Conservation (phyloP, 2,797 vertebrate species). For the Bufotes viridis region DNA sequence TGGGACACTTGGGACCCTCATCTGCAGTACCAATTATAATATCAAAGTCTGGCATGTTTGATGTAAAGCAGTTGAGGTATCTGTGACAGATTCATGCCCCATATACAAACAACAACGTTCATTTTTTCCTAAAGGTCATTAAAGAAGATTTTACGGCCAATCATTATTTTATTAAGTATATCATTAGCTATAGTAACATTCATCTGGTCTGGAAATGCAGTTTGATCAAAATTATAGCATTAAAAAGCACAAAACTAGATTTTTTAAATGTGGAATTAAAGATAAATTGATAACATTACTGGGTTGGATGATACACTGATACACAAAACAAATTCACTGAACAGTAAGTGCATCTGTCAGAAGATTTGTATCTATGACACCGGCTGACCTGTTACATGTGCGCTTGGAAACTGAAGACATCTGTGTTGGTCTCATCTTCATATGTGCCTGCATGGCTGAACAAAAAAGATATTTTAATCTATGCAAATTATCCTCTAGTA, state of each 20-base stretch:
- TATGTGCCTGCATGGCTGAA: too few species aligned
- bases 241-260: neutral
- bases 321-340: too few species aligned
- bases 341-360: too few species aligned
- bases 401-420: too few species aligned
- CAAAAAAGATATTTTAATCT: too few species aligned
- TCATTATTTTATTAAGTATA: neutral
- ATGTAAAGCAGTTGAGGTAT: neutral
- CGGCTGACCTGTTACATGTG: too few species aligned
- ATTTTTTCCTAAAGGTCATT: neutral
- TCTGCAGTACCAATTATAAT: constrained; percentile 19
- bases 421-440: too few species aligned
- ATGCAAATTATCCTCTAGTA: too few species aligned
- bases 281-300: neutral
- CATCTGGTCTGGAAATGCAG: neutral
- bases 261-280: neutral
- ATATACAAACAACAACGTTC: neutral
- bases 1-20: neutral
- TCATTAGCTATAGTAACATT: neutral
- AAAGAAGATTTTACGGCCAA: neutral
- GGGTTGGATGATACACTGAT: too few species aligned
- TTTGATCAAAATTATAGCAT: too few species aligned
- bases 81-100: neutral
- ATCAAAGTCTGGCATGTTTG: constrained; percentile 21
- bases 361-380: too few species aligned